Evolutionary conservation across 1,140 invertebrate genomes (phyloP).

Genomic region (Caenorhabditis inopinata): DNA sequence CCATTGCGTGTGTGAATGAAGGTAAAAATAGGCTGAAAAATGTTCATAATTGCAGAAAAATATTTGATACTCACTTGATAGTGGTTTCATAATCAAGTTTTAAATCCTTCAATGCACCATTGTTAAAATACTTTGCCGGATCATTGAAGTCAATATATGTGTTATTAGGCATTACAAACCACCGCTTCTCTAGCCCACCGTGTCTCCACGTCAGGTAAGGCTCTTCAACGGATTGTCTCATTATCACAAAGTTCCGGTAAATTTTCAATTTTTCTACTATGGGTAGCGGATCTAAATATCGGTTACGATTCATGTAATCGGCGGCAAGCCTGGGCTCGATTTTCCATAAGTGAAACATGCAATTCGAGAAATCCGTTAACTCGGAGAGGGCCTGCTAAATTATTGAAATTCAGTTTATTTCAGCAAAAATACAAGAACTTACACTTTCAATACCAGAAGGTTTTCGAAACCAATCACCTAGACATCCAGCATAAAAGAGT

Average conservation of each 20-base stretch:
- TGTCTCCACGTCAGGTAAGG: constrained; percentile 49
- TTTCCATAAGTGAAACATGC: constrained; percentile 49
- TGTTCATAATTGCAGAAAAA: constrained; percentile 36
- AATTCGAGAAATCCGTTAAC: constrained; percentile 48
- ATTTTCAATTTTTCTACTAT: constrained; percentile 34
- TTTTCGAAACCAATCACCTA: constrained; percentile 35
- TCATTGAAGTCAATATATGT: constrained; percentile 47
- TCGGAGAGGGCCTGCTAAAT: constrained; percentile 41
- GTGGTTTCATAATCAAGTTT: constrained; percentile 44
- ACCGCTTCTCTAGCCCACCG: constrained; percentile 51
- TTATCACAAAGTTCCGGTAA: constrained; percentile 46
- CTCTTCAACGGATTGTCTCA: constrained; percentile 50
- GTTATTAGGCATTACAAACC: constrained; percentile 53
- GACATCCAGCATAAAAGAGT: constrained; percentile 23
- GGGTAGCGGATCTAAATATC: not conserved
- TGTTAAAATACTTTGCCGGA: constrained; percentile 43
- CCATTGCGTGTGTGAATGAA: constrained; percentile 46
- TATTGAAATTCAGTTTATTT: not conserved
- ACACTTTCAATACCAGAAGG: not conserved
- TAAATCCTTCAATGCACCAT: constrained; percentile 35
- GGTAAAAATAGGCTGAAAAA: constrained; percentile 47
- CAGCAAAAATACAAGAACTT: not conserved
- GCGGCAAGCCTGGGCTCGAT: constrained; percentile 46
- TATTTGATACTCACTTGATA: constrained; percentile 38
- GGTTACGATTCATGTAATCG: constrained; percentile 41